These are phyloP conservation scores for Synaphobranchus kaupii DNA, from an alignment of 2,797 vertebrate species.

Conservation along the genomic window DNA sequence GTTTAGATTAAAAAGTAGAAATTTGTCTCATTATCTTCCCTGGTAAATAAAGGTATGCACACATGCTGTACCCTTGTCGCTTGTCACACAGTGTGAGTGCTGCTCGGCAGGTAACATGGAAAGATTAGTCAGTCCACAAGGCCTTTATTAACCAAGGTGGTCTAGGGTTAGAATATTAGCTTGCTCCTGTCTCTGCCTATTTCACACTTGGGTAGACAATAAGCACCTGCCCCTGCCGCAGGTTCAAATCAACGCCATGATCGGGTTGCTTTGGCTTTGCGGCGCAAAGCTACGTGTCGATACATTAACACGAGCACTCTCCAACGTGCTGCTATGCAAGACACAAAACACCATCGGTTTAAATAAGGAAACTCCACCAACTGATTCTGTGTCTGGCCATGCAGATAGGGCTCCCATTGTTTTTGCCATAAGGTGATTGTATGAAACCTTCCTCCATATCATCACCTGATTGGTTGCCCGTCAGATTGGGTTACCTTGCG, in stretches of 20 bases:
- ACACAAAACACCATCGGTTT: too few species aligned
- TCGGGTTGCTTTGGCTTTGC: background rate
- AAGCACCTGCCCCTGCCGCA: background rate
- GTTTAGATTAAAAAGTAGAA: background rate
- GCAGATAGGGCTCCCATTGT: too few species aligned
- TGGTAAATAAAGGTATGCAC: background rate
- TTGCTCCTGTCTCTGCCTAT: background rate
- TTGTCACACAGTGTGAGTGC: background rate
- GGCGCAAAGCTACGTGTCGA: too few species aligned
- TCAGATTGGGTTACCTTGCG: too few species aligned
- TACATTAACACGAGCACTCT: too few species aligned
- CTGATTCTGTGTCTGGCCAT: too few species aligned
- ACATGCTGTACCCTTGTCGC: background rate
- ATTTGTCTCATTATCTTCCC: background rate
- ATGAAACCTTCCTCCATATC: too few species aligned
- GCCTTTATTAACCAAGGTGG: background rate
- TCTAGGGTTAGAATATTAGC: background rate
- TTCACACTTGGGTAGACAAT: background rate
- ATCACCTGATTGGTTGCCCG: too few species aligned
- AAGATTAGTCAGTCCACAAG: background rate
- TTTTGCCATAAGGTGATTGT: too few species aligned
- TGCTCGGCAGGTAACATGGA: background rate
- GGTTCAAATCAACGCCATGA: background rate
- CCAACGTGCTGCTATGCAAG: too few species aligned
- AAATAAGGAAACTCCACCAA: too few species aligned